A percentile compares a stretch with the other conserved stretches of the same genome.
Evolutionary conservation across 2,113 vertebrate species (phyloP).

Genomic region (human): DNA sequence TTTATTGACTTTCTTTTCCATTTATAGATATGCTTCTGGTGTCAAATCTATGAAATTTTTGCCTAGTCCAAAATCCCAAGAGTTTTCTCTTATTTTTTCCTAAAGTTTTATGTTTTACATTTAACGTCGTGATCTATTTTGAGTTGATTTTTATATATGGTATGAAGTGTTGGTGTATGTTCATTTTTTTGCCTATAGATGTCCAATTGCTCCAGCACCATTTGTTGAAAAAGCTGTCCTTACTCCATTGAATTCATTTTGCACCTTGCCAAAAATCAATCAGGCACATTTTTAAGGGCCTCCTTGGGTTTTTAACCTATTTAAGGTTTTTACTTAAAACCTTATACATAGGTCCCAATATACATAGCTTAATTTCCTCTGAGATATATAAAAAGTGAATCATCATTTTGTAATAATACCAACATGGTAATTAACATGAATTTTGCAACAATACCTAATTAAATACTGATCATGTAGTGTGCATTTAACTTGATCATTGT

Average conservation of each 20-base stretch:
- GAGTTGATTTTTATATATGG: not conserved
- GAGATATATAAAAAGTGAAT: conserved; percentile 30
- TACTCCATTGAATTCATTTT: not conserved
- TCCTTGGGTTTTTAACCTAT: conserved; percentile 6
- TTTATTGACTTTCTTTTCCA: not conserved
- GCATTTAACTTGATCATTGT: conserved; percentile 82
- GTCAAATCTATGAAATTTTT: not conserved
- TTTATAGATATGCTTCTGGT: not conserved
- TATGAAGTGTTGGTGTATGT: not conserved
- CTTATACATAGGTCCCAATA: not conserved
- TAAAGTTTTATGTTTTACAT: conserved; percentile 2
- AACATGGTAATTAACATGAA: conserved; percentile 77
- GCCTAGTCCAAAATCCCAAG: not conserved
- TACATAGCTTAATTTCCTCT: conserved; percentile 52
- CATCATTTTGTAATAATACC: conserved; percentile 76
- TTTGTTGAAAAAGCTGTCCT: not conserved
- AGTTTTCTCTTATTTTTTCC: not conserved
- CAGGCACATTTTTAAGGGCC: not conserved
- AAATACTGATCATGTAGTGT: conserved; percentile 77
- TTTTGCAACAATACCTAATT: conserved; percentile 82
- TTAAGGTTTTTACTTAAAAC: not conserved
- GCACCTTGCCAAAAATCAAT: not conserved
- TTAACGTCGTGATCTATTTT: not conserved
- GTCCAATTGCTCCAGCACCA: not conserved
- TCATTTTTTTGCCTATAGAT: not conserved